These are phyloP conservation scores for Amphipoea oculea DNA, from an alignment of 2,888 invertebrate genomes.

Conservation along the genomic window DNA sequence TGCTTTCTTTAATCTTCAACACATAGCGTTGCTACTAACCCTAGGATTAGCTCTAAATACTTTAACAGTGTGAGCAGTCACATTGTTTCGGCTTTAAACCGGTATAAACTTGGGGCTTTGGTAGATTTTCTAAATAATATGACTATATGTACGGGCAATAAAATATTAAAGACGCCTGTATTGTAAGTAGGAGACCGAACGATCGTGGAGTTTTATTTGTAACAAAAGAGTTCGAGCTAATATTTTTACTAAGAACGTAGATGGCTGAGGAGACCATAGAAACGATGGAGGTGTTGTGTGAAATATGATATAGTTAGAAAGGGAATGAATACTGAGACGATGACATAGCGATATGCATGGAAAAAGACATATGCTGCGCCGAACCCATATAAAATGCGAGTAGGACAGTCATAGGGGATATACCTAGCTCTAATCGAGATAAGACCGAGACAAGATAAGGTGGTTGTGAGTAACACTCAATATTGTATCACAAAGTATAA, in stretches of 20 bases:
- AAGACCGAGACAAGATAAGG: not conserved
- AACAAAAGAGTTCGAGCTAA: not conserved
- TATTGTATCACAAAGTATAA: not conserved
- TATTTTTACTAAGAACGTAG: not conserved
- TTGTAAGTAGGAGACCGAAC: not conserved
- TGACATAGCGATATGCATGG: too few species aligned
- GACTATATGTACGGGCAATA: not conserved
- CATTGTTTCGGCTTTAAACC: not conserved
- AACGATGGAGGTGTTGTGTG: not conserved
- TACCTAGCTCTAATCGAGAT: not conserved
- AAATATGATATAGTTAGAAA: not conserved
- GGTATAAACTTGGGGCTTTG: not conserved
- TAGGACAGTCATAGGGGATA: not conserved
- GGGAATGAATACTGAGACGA: not conserved
- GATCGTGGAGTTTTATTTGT: not conserved
- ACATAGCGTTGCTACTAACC: not conserved
- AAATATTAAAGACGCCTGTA: too few species aligned
- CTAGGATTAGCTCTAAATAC: slow-evolving; percentile 14
- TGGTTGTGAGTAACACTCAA: not conserved
- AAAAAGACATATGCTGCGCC: not conserved
- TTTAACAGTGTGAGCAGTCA: not conserved
- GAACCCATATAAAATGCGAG: not conserved
- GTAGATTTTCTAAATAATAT: not conserved
- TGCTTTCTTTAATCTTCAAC: not conserved
- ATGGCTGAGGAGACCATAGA: not conserved